A percentile compares a stretch with the other conserved stretches of the same genome.
Conservation (phyloP, 2,888 invertebrate species). For the Pycnomerus fuliginosus region DNA sequence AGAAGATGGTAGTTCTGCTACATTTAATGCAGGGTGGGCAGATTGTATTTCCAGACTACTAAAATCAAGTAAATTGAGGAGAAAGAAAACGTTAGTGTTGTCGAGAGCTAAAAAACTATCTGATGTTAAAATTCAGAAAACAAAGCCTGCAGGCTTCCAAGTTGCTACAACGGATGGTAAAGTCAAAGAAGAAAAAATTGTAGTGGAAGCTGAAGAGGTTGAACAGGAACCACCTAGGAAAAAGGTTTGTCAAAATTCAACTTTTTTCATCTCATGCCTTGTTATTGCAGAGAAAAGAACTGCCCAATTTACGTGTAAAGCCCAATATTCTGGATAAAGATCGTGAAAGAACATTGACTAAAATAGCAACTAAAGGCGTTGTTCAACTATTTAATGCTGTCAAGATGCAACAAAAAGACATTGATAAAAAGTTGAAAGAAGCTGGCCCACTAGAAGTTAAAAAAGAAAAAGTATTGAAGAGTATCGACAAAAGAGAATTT, state of each 20-base stretch:
- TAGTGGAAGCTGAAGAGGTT: slow-evolving; percentile 41
- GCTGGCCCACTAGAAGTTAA: slow-evolving; percentile 76
- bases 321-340: slow-evolving; percentile 75
- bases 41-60: slow-evolving; percentile 80
- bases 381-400: slow-evolving; percentile 93
- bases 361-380: slow-evolving; percentile 89
- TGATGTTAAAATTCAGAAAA: slow-evolving; percentile 55
- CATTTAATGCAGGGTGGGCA: slow-evolving; percentile 74
- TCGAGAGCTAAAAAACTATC: slow-evolving; percentile 77
- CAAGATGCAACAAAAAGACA: slow-evolving; percentile 76
- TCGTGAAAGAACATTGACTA: slow-evolving; percentile 72
- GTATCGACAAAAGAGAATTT: slow-evolving; percentile 73
- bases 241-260: slow-evolving; percentile 37
- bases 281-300: slow-evolving; percentile 60
- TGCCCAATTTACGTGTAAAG: slow-evolving; percentile 68
- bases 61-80: slow-evolving; percentile 70
- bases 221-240: slow-evolving; percentile 46
- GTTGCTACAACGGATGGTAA: slow-evolving; percentile 59
- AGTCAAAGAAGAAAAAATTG: slow-evolving; percentile 52
- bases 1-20: slow-evolving; percentile 17
- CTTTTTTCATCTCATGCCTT: slow-evolving; percentile 9
- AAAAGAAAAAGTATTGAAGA: slow-evolving; percentile 74
- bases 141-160: slow-evolving; percentile 62
- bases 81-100: slow-evolving; percentile 72
- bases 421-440: slow-evolving; percentile 68